Conservation (phyloP, 2,113 vertebrate genomes). For the Andinoacara biseriatus region DNA sequence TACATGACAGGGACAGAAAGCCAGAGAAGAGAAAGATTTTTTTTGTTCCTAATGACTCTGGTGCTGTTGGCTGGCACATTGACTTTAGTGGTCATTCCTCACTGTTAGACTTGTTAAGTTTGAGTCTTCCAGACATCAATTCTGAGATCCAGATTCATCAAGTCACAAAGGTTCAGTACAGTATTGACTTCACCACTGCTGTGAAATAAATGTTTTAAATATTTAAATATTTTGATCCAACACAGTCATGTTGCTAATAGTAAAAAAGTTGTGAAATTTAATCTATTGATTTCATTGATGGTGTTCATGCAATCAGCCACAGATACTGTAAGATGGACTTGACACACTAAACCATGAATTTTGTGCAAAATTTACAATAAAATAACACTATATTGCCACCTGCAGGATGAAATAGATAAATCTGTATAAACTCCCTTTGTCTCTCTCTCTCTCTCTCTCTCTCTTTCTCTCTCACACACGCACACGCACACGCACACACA, state of each 20-base stretch:
- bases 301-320: neutral
- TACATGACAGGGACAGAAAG: neutral
- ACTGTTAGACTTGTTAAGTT: neutral
- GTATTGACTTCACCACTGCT: neutral
- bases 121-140: neutral
- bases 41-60: neutral
- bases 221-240: neutral
- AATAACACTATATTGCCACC: neutral
- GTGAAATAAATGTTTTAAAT: neutral
- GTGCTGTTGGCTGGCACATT: neutral
- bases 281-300: neutral
- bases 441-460: too few relatives aligned
- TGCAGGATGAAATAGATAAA: neutral
- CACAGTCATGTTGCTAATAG: neutral
- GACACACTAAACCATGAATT: neutral
- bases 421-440: too few relatives aligned
- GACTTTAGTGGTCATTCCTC: neutral
- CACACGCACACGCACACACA: too few relatives aligned
- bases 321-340: neutral
- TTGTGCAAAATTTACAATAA: neutral
- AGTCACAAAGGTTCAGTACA: too few relatives aligned
- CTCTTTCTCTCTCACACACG: too few relatives aligned
- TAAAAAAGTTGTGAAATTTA: neutral
- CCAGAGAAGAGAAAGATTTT: neutral
- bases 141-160: neutral